Evolutionary conservation across 2,797 vertebrate genomes (phyloP).

Genomic region (Selene dorsalis): DNA sequence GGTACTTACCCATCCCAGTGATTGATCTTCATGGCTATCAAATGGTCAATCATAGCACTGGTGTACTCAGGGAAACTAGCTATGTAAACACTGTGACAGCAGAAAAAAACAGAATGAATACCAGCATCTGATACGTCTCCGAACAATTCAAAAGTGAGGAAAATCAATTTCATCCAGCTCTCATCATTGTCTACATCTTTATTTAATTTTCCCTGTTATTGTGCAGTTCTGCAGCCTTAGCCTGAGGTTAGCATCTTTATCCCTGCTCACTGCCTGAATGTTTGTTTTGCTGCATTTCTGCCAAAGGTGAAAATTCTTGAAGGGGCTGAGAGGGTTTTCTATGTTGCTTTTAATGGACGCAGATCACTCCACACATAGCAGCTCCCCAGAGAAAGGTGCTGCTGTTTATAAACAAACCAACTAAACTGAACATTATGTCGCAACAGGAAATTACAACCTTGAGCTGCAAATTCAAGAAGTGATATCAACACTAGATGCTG

Average conservation of each 20-base stretch:
- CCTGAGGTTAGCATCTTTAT: slow-evolving; percentile 72
- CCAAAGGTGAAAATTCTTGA: slow-evolving; percentile 48
- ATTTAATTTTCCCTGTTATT: neutral
- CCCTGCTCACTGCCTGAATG: neutral
- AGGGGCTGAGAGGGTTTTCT: neutral
- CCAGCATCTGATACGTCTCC: neutral
- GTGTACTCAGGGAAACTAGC: slow-evolving; percentile 96
- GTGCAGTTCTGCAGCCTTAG: slow-evolving; percentile 8
- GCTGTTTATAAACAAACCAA: neutral
- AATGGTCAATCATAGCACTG: slow-evolving; percentile 91
- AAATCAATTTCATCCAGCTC: neutral
- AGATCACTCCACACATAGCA: neutral
- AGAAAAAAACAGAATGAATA: slow-evolving; percentile 18
- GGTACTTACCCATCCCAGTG: slow-evolving; percentile 93
- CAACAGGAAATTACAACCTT: neutral
- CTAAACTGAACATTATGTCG: neutral
- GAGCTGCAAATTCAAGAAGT: neutral
- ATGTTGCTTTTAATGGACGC: neutral
- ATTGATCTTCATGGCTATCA: slow-evolving; percentile 90
- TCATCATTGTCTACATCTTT: neutral
- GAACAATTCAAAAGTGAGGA: slow-evolving; percentile 3
- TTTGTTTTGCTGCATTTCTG: slow-evolving; percentile 34
- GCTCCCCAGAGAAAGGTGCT: neutral
- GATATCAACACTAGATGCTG: neutral
- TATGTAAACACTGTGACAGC: slow-evolving; percentile 86